Evolutionary conservation across 2,113 vertebrate species (phyloP).

Genomic region (Falcunculus frontatus): DNA sequence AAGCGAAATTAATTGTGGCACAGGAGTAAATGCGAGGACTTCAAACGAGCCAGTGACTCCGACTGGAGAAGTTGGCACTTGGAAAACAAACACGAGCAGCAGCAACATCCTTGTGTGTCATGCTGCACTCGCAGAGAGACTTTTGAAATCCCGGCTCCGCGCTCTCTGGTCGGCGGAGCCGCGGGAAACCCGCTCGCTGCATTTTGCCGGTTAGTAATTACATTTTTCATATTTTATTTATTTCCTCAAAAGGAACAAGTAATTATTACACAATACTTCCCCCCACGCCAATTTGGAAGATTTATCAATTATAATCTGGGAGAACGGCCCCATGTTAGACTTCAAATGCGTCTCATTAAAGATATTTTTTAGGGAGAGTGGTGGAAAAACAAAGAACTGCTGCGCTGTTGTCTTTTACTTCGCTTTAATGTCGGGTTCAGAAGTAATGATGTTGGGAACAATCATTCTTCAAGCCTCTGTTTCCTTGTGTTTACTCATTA

Average conservation of each 20-base stretch:
- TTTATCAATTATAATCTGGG: constrained; percentile 67
- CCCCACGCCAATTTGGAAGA: constrained; percentile 52
- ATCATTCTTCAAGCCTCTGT: constrained; percentile 64
- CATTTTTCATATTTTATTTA: constrained; percentile 70
- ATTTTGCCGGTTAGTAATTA: constrained; percentile 48
- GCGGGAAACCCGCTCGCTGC: constrained; percentile 2
- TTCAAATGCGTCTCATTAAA: constrained; percentile 66
- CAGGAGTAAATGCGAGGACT: not conserved
- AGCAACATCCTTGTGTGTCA: constrained; percentile 7
- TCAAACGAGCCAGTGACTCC: constrained; percentile 7
- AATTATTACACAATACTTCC: constrained; percentile 60
- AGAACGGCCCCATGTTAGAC: constrained; percentile 62
- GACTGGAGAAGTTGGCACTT: constrained; percentile 7
- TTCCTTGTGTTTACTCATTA: constrained; percentile 73
- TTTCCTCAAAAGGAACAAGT: constrained; percentile 65
- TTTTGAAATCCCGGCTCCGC: constrained; percentile 25
- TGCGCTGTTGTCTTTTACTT: constrained; percentile 64
- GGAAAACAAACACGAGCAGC: not conserved
- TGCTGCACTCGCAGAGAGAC: not conserved
- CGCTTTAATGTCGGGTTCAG: constrained; percentile 50
- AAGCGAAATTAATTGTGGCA: constrained; percentile 17
- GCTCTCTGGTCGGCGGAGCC: not conserved
- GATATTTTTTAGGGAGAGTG: constrained; percentile 52
- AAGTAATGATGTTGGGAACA: constrained; percentile 69
- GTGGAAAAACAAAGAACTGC: constrained; percentile 67